These are phyloP conservation scores for Drosophila maculinotata DNA, from an alignment of 2,888 invertebrate genomes.

Conservation along the genomic window DNA sequence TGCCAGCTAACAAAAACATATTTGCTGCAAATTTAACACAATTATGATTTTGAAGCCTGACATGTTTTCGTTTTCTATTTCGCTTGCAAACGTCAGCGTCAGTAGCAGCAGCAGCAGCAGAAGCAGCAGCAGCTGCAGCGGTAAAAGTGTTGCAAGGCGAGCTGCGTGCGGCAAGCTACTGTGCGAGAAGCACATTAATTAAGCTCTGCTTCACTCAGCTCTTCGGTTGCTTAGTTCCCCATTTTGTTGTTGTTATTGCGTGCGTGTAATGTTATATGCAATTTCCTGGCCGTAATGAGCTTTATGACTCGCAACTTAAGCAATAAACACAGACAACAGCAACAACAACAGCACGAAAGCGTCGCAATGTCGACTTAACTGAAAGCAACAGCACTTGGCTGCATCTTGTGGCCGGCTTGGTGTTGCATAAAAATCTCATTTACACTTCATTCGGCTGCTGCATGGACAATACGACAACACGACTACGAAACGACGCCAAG, in stretches of 20 bases:
- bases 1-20: conserved; percentile 55
- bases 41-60: conserved; percentile 75
- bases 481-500: conserved; percentile 38
- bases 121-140: conserved; percentile 24
- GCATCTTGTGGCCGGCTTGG: conserved; percentile 75
- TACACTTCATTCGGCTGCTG: conserved; percentile 60
- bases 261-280: conserved; percentile 68
- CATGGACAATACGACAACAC: conserved; percentile 28
- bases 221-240: conserved; percentile 32
- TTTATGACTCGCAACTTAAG: conserved; percentile 73
- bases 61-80: conserved; percentile 70
- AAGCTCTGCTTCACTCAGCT: conserved; percentile 60
- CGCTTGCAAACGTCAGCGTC: conserved; percentile 22
- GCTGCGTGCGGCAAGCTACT: conserved; percentile 47
- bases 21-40: conserved; percentile 74
- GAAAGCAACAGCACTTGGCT: conserved; percentile 43
- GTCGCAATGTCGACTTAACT: conserved; percentile 47
- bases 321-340: conserved; percentile 61
- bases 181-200: conserved; percentile 66
- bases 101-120: not conserved
- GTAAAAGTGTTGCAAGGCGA: conserved; percentile 58
- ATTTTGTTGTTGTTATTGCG: conserved; percentile 14
- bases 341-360: conserved; percentile 32
- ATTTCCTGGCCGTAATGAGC: conserved; percentile 77
- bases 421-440: conserved; percentile 80